Base-by-base conservation (phyloP, 2,888 invertebrate species). In the Scaeva pyrastri region DNA sequence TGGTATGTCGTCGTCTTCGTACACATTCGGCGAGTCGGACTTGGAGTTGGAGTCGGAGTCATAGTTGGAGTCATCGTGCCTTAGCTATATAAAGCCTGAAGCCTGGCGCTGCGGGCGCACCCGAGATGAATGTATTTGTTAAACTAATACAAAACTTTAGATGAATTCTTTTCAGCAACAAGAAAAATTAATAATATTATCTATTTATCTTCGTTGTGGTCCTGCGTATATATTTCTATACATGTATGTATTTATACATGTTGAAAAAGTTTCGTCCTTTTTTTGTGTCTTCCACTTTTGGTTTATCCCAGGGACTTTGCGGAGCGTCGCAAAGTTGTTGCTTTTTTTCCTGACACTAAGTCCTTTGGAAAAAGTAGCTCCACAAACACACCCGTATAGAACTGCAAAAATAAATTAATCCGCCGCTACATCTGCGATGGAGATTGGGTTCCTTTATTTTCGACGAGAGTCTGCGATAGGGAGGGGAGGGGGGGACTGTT, bases 61-160 rank as follows among this genome's bases (percentile, higher is more conserved):
- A n/a, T n/a, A n/a, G n/a, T n/a, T n/a, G 66, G 14, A 21, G 48
- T 78, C 43, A 19, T 31, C 19, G 43, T 77, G 43, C 43, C 8
- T 31, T 31, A 62, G 23, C 2, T 16, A 21, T n/a, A 52, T 55
- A 19, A 8, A 21, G 77, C 60, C 14, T 7, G 31, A 31, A n/a
- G 7, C 26, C 11, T 31, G 64, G 26, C 64, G 64, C 26, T 26
- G 64, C 48, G 64, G 71, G 58, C 41, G 64, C 75, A 62, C 80
- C 56, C 52, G 73, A 88, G 88, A 89, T 88, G 88, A 88, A 89
- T 89, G 89, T 89, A 86, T 89, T 89, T 88, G 88, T 89, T 89
- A 89, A 89, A 88, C 89, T 89, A 89, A 89, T 89, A 89, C 89
- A 88, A 88, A 89, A 88, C 88, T 89, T 89, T 88, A 88, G 88